Conservation (phyloP, 2,113 vertebrate species). For the Sporophila hypoxantha region DNA sequence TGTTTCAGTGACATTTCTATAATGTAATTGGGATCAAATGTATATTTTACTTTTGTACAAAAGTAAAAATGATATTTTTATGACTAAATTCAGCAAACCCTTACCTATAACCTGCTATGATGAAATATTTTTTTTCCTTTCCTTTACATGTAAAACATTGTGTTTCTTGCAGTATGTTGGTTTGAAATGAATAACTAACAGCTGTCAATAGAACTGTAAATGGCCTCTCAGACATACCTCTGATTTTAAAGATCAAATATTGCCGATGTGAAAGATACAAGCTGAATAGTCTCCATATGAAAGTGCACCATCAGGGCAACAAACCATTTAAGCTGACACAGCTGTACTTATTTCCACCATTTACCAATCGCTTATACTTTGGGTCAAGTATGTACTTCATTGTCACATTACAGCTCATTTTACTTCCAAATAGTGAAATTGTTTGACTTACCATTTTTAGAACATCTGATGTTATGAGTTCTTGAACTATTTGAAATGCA, state of each 20-base stretch:
- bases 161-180: constrained; percentile 23
- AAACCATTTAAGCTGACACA: constrained; percentile 67
- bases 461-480: constrained; percentile 66
- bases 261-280: constrained; percentile 36
- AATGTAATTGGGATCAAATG: constrained; percentile 60
- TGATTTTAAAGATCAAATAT: constrained; percentile 32
- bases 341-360: constrained; percentile 49
- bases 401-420: constrained; percentile 50
- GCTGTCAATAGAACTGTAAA: constrained; percentile 23
- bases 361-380: constrained; percentile 50
- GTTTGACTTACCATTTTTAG: constrained; percentile 58
- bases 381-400: constrained; percentile 57
- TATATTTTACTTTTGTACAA: constrained; percentile 65
- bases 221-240: constrained; percentile 59
- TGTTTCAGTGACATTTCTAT: constrained; percentile 53
- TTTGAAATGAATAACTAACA: constrained; percentile 40
- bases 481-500: constrained; percentile 80
- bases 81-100: constrained; percentile 40
- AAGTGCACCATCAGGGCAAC: constrained; percentile 72
- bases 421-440: constrained; percentile 37
- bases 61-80: constrained; percentile 64
- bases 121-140: constrained; percentile 9
- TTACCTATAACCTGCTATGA: background rate
- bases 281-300: constrained; percentile 19
- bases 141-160: constrained; percentile 17